Base-by-base conservation (phyloP, 2,888 invertebrate species). In the Scaptomyza tumidula region DNA sequence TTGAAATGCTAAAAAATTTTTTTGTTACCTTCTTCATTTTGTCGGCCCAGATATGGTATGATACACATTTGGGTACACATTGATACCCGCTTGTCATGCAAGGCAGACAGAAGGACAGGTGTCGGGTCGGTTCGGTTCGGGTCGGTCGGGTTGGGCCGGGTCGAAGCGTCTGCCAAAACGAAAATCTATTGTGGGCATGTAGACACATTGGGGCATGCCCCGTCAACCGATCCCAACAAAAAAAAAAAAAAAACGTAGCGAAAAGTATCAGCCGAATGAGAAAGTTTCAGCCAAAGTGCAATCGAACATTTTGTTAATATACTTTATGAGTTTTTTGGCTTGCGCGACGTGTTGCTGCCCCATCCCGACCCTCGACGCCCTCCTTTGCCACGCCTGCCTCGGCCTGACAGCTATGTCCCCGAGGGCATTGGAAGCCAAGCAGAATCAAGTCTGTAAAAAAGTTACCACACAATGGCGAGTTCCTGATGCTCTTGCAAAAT, bases 281-380 rank as follows among this genome's bases (percentile, higher is more conserved):
- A 59, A 80, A 67, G 48, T 71, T 57, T 60, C 74, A 71, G 74
- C 66, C 86, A 85, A 76, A 83, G 83, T 83, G 88, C 88, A 83
- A 82, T 87, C 80, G 77, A 88, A 87, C 74, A 82, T 87, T 81
- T 82, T 84, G 74, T 81, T 82, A 78, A 82, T 86, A 84, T 72
- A 84, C 78, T 83, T 86, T 84, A 86, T 80, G 84, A 83, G 80
- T 83, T 83, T 77, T 81, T 83, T 41, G 41, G 72, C 59, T 57
- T 59, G 60, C 63, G 80, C 83, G 76, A 86, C 80, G 84, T 83
- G 86, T 76, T 69, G 66, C 74, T 67, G 65, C 41, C 57, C 31
- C 24, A 24, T 4, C 19, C 5, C 13, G 14, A 5, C 13, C n/a
- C 6, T 19, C 19, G 19, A 19, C 2, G 19, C 35, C 11, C 6